phyloP scores from a whole-genome alignment of 2,113 vertebrate genomes.

The Leptodactylus fuscus region DNA sequence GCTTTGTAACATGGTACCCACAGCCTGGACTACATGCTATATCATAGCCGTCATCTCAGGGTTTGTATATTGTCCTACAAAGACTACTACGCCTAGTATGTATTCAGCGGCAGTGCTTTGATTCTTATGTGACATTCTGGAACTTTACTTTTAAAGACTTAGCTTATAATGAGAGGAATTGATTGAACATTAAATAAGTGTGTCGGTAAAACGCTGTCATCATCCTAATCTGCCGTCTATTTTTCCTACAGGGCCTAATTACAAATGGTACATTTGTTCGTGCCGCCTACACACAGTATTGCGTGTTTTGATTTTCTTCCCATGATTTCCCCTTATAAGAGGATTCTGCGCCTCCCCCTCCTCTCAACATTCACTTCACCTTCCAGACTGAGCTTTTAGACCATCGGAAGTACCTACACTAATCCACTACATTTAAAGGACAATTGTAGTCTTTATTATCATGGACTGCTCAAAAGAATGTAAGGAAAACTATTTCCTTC shows the following conservation, averaged over 20 bases:
- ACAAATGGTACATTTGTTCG: constrained; percentile 29
- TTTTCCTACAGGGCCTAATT: constrained; percentile 29
- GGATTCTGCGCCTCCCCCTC: background rate
- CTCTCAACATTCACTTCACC: background rate
- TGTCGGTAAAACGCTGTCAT: background rate
- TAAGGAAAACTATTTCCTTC: too few species aligned
- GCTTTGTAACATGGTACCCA: too few species aligned
- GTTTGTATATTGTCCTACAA: background rate
- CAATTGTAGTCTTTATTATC: background rate
- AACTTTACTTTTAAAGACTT: constrained; percentile 27
- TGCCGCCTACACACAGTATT: constrained; percentile 34
- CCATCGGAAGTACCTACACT: background rate
- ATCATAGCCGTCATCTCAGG: too few species aligned
- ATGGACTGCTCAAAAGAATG: background rate
- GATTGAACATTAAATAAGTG: constrained; percentile 26
- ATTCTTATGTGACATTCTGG: background rate
- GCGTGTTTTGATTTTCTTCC: constrained; percentile 21
- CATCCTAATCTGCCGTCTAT: constrained; percentile 25
- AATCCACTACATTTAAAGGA: background rate
- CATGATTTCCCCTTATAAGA: constrained; percentile 1
- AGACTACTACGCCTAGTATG: background rate
- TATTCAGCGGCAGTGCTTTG: background rate
- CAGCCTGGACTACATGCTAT: too few species aligned
- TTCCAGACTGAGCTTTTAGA: background rate
- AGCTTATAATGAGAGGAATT: background rate